These are phyloP conservation scores for Leucopsar rothschildi DNA, from an alignment of 2,113 vertebrate genomes.

Conservation along the genomic window DNA sequence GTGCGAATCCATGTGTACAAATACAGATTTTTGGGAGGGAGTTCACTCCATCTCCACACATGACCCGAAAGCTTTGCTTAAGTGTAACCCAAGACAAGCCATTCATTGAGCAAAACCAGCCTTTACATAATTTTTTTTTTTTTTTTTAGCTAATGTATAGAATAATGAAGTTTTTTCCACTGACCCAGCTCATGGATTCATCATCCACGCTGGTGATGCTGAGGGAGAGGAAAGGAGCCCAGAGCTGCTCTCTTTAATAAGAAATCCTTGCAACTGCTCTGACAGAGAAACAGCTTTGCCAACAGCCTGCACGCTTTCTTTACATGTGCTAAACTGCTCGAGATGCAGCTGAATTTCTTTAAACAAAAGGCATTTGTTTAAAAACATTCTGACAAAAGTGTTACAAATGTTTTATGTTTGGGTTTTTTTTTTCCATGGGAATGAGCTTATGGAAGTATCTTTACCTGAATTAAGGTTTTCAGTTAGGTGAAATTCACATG, in stretches of 20 bases:
- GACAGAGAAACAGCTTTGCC: neutral
- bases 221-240: neutral
- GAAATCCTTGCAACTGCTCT: neutral
- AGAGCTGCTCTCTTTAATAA: neutral
- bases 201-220: neutral
- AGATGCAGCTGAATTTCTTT: conserved; percentile 40
- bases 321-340: neutral
- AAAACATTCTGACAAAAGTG: neutral
- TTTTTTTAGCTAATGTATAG: neutral
- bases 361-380: conserved; percentile 52
- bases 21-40: neutral
- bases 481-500: neutral
- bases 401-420: neutral
- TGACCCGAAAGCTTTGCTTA: neutral
- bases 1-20: neutral
- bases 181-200: neutral
- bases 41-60: rapidly evolving
- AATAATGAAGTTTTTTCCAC: neutral
- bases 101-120: neutral
- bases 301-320: neutral
- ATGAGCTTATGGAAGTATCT: neutral
- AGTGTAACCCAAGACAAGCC: neutral
- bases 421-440: neutral
- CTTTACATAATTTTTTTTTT: neutral
- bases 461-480: neutral